Evolutionary conservation across 1,140 invertebrate genomes (phyloP), one percentile per base, ranked within the genome.

Genomic region (Nasonia giraulti): DNA sequence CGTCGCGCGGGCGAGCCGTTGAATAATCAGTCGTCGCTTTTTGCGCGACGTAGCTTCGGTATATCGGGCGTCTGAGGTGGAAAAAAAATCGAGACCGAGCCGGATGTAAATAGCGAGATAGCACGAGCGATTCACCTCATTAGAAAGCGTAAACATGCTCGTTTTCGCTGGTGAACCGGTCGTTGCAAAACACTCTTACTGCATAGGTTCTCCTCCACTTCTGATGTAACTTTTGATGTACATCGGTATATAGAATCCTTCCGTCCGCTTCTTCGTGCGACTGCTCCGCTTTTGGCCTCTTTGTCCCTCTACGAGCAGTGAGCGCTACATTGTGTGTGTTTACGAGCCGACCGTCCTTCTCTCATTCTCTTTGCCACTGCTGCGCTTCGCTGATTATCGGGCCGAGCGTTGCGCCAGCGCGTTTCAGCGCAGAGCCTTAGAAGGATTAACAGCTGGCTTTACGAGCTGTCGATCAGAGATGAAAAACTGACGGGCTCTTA

Each of bases 21-120:
- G 55, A 62, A 62, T 62, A 62, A 62, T 50, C 11, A 14, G 14
- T n/a, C 55, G 55, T 1, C 6, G 14, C 17, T 31, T 74, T 40
- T 20, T 74, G 20, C 37, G 31, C 73, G 33, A 17, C 17, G 68
- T 4, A 27, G 17, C 55, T 62, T 1, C 7, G 5, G 6, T 62
- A 20, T 20, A 27, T 20, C 69, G 27, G 2, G 23, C 4, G 69
- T 37, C 33, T 73, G 69, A 33, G 27, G 10, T 73, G 27, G 17
- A 33, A 27, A 27, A 11, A 77, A 17, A 55, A 47, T 77, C n/a
- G 17, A 50, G 2, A 55, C 10, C 75, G 40, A 79, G 20, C 77
- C 77, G 77, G 55, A 79, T 79, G 55, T 79, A 79, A 79, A 79
- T 55, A 79, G 23, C 7, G 50, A 7, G 77, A 79, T 79, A 79